phyloP scores from a whole-genome alignment of 2,797 vertebrate genomes.

The Sebastes itinus region DNA sequence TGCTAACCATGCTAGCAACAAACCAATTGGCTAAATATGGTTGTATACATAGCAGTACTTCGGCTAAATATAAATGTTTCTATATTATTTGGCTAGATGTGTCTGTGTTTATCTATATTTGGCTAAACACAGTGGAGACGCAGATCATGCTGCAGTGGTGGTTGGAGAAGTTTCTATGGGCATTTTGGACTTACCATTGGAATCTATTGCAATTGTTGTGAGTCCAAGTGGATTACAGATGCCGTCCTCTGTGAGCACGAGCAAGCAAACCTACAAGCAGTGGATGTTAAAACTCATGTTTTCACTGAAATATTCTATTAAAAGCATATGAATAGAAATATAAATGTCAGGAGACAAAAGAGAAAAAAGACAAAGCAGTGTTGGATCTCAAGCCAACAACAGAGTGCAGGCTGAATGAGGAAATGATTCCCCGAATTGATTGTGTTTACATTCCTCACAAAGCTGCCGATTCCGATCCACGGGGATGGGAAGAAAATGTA shows the following conservation, averaged over 20 bases:
- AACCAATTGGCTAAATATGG: not conserved
- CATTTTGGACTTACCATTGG: not conserved
- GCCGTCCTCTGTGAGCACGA: not conserved
- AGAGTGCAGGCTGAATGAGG: constrained; percentile 30
- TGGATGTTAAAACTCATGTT: not conserved
- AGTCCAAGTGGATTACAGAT: not conserved
- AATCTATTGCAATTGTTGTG: not conserved
- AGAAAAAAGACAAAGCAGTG: not conserved
- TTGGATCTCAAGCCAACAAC: constrained; percentile 12
- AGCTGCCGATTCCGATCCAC: constrained; percentile 44
- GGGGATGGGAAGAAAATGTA: constrained; percentile 42
- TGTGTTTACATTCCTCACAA: constrained; percentile 62
- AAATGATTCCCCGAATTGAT: constrained; percentile 53
- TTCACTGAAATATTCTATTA: not conserved
- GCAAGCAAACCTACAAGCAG: not conserved
- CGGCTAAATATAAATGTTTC: not conserved
- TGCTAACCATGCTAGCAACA: not conserved
- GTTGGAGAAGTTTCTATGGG: not conserved
- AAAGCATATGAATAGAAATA: not conserved
- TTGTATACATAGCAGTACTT: not conserved
- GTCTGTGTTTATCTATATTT: not conserved
- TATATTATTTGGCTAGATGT: not conserved
- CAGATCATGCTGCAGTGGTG: not conserved
- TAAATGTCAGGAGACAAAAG: not conserved
- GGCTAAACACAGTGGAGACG: not conserved